Conservation (phyloP, 2,113 vertebrate genomes). For the Platycercus adscitus region DNA sequence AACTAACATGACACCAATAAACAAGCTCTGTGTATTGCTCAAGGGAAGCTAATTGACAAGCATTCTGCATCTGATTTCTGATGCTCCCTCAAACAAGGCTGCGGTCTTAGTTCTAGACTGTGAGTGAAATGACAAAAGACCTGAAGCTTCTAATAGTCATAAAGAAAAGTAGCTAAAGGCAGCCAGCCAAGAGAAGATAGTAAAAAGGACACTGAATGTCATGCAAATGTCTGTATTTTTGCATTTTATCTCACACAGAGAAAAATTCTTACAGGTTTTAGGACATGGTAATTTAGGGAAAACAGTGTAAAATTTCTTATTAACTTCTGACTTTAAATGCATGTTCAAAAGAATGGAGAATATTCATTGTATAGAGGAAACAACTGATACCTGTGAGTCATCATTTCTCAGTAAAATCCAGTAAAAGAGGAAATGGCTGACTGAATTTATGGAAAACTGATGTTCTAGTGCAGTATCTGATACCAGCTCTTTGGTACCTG, state of each 20-base stretch:
- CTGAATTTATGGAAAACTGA: background rate
- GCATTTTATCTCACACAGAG: background rate
- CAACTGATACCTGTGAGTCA: background rate
- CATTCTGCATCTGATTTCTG: background rate
- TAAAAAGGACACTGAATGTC: background rate
- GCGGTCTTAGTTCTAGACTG: background rate
- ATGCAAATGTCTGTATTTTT: background rate
- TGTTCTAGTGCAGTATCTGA: background rate
- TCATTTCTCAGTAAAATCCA: background rate
- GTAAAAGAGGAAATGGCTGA: background rate
- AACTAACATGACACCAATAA: background rate
- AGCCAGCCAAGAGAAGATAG: background rate
- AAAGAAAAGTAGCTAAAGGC: slow-evolving; percentile 10
- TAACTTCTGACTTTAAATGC: background rate
- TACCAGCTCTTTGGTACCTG: background rate
- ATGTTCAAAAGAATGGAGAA: background rate
- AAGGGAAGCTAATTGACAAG: background rate
- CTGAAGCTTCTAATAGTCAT: background rate
- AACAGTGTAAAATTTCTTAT: background rate
- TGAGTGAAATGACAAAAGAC: background rate
- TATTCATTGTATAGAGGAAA: background rate
- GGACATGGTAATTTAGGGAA: background rate
- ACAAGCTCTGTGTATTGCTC: background rate
- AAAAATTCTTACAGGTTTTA: background rate
- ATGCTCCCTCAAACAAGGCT: background rate